Evolutionary conservation across 2,113 vertebrate genomes (phyloP).

Genomic region (Aythya baeri): DNA sequence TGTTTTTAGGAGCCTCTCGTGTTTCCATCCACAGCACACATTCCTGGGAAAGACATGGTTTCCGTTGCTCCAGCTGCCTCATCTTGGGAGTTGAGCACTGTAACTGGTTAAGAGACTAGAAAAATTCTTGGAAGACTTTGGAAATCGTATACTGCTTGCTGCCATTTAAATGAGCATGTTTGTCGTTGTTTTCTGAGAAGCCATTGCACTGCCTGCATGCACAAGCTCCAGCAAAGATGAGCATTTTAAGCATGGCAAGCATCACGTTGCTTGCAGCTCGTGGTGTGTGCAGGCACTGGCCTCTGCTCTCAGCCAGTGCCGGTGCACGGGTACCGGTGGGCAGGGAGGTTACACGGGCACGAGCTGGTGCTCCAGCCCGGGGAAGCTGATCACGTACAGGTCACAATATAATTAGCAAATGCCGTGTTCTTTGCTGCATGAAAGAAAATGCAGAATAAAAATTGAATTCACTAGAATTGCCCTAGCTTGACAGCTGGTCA

Average conservation of each 20-base stretch:
- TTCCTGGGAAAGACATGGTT: neutral
- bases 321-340: rapidly evolving
- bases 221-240: neutral
- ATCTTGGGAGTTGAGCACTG: neutral
- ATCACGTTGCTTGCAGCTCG: rapidly evolving
- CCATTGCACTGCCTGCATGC: neutral
- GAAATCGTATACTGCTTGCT: neutral
- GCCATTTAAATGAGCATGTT: neutral
- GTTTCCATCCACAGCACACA: neutral
- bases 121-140: neutral
- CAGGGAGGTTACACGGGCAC: neutral
- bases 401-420: rapidly evolving
- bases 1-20: neutral
- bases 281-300: neutral
- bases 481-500: neutral
- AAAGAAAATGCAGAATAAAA: neutral
- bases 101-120: neutral
- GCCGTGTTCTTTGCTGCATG: rapidly evolving
- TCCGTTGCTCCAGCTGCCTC: neutral
- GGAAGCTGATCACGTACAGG: neutral
- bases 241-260: neutral
- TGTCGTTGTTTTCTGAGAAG: neutral
- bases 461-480: neutral
- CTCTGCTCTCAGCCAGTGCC: rapidly evolving
- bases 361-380: neutral